Conservation (phyloP, 2,888 invertebrate species). For the Chaitophorus viminalis region DNA sequence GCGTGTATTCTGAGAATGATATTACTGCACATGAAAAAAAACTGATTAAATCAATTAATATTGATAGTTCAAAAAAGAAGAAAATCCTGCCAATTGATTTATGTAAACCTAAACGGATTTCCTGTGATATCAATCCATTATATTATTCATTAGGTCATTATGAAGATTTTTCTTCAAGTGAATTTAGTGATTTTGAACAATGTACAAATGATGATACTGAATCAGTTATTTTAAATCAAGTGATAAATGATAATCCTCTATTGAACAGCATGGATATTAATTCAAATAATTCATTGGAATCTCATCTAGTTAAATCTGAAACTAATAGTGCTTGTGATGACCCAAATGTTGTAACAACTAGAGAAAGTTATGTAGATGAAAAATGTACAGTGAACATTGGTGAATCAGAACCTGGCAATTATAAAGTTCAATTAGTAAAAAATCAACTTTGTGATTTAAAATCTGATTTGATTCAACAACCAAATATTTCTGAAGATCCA, state of each 20-base stretch:
- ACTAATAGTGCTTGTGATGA: slow-evolving; percentile 17
- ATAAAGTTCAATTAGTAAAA: slow-evolving; percentile 72
- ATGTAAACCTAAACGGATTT: slow-evolving; percentile 38
- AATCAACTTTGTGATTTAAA: slow-evolving; percentile 9
- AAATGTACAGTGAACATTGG: slow-evolving; percentile 72
- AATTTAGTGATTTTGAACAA: slow-evolving; percentile 57
- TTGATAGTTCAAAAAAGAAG: slow-evolving; percentile 5
- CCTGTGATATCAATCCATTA: slow-evolving; percentile 57
- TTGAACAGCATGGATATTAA: slow-evolving; percentile 43
- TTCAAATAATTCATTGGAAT: slow-evolving; percentile 24
- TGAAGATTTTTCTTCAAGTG: slow-evolving; percentile 57
- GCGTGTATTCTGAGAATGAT: slow-evolving; percentile 45
- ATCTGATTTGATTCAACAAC: slow-evolving; percentile 4
- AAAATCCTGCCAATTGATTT: slow-evolving; percentile 30
- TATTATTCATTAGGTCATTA: slow-evolving; percentile 54
- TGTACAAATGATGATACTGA: slow-evolving; percentile 17
- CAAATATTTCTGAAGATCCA: not conserved
- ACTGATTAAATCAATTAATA: slow-evolving; percentile 44
- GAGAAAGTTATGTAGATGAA: slow-evolving; percentile 21
- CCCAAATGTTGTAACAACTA: not conserved
- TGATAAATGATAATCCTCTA: not conserved
- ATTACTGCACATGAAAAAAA: slow-evolving; percentile 48
- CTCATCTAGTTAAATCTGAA: slow-evolving; percentile 15
- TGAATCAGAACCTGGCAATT: slow-evolving; percentile 79
- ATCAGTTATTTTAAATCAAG: slow-evolving; percentile 36